Base-by-base conservation (phyloP, 2,888 invertebrate genomes). In the Eumacrocentrus americanus region DNA sequence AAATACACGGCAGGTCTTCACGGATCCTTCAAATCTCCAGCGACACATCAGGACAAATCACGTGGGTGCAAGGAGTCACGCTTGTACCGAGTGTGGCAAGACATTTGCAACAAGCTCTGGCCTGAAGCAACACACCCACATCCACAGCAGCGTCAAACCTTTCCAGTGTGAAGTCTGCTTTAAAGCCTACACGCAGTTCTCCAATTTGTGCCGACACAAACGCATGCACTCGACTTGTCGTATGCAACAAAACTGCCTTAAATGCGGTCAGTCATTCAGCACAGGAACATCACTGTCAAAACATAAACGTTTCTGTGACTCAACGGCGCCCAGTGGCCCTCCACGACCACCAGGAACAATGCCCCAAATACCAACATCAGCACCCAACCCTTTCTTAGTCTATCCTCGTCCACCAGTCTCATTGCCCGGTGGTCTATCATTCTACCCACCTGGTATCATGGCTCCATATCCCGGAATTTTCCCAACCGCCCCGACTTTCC, bases 161-260 rank as follows among this genome's bases (percentile, higher is more conserved):
- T 98, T 98, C 84, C 91, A 91, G 86, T 96, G 95, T 83, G 93
- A 93, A 80, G 94, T 97, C 69, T 99, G 99, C 84, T 91, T 91
- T 79, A 99, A 99, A 86, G 91, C 96, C 7, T 99, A 99, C 84
- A 99, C 99, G 2, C 99, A 99, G 84, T 99, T 99, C 82, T 98
- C 98, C 37, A 99, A 99, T 82, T 86, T 99, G 76, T 99, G 99
- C 80, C 91, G 99, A n/a, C 99, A 99, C 84, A 97, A 95, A 79
- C 94, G 98, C 60, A 98, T 98, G 95, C 99, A 99, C 85, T 90
- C 92, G 56, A 92, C 94, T 78, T 98, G 98, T 81, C 91, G 95
- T 73, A 91, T 91, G 82, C 91, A 92, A 78, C 93, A 94, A 76
- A 95, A 95, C 84, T 98, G 98, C 83, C 89, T 86, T 74, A 95